Evolutionary conservation across 1,140 invertebrate species (phyloP), one percentile per base, ranked within the genome.

Genomic region (Lepidostoma basale): DNA sequence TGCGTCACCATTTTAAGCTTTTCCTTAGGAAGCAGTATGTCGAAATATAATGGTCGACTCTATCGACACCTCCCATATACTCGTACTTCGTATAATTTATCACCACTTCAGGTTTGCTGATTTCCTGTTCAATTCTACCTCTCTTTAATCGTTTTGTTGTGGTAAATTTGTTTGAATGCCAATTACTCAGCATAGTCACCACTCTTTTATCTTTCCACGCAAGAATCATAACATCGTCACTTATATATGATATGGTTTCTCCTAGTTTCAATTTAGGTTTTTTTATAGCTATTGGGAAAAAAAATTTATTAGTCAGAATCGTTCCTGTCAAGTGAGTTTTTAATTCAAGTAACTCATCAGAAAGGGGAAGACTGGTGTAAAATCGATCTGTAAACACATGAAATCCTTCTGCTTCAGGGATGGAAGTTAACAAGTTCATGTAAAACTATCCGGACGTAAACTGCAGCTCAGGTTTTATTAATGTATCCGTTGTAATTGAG

Each of bases 61-160:
- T 58, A 70, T 74, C 75, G 28, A 77, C 74, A 62, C 70, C 73
- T 9, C 75, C 58, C 75, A 76, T 76, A 73, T 67, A 49, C n/a
- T n/a, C n/a, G n/a, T n/a, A n/a, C 72, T 71, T 65, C 3, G 23
- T 75, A 39, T 74, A 77, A 68, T 75, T 68, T 62, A 74, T n/a
- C 20, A 74, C 49, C 18, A 72, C 58, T 56, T 68, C 62, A 14
- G 76, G 74, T 52, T 76, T 67, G n/a, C n/a, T 9, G 39, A 59
- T 33, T n/a, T 26, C 40, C 60, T 52, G 54, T 60, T 52, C 28
- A 14, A 40, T 36, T 45, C 18, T 28, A 12, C 54, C 28, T 60
- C 23, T 14, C 30, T 18, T 36, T 60, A 25, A 47, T 60, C 26
- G 47, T 47, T 47, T n/a, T 58, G 58, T 30, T 20, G 39, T 23